phyloP scores from a whole-genome alignment of 2,797 vertebrate genomes.

The Tympanoctomys barrerae region DNA sequence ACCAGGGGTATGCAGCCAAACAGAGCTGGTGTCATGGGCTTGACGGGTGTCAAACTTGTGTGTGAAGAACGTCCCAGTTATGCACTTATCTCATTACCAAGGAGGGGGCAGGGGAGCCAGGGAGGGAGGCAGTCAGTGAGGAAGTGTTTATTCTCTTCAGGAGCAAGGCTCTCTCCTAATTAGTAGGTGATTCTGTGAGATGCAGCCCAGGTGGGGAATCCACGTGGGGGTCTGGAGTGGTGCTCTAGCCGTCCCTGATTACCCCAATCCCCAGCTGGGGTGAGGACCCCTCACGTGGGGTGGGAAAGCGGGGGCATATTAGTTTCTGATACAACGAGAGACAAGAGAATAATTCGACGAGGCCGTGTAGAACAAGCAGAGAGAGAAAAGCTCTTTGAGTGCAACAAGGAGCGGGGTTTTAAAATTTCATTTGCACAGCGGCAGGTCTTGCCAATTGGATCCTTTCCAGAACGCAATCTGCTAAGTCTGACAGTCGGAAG shows the following conservation, averaged over 20 bases:
- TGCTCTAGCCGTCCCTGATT: slow-evolving; percentile 68
- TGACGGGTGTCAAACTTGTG: slow-evolving; percentile 81
- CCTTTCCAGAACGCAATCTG: slow-evolving; percentile 90
- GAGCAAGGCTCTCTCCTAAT: slow-evolving; percentile 63
- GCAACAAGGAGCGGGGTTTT: slow-evolving; percentile 88
- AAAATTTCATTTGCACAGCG: slow-evolving; percentile 90
- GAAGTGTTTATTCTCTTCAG: slow-evolving; percentile 81
- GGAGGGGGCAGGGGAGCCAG: neutral
- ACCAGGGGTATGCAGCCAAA: slow-evolving; percentile 77
- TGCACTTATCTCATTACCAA: slow-evolving; percentile 80
- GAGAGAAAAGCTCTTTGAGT: slow-evolving; percentile 88
- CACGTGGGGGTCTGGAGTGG: slow-evolving; percentile 65
- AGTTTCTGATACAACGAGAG: slow-evolving; percentile 87
- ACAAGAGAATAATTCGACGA: slow-evolving; percentile 89
- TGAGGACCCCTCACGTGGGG: slow-evolving; percentile 74
- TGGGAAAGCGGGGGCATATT: slow-evolving; percentile 83
- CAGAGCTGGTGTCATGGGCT: slow-evolving; percentile 75
- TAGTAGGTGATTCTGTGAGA: slow-evolving; percentile 69
- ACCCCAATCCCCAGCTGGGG: slow-evolving; percentile 61
- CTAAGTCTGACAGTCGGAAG: slow-evolving; percentile 90
- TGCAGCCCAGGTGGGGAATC: slow-evolving; percentile 74
- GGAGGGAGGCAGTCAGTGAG: slow-evolving; percentile 53
- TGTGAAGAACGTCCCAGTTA: slow-evolving; percentile 67
- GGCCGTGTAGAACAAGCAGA: slow-evolving; percentile 86
- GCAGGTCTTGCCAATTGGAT: slow-evolving; percentile 90